A percentile compares a stretch with the other conserved stretches of the same genome.
Evolutionary conservation across 2,888 invertebrate genomes (phyloP).

Genomic region (Hydriomena furcata): DNA sequence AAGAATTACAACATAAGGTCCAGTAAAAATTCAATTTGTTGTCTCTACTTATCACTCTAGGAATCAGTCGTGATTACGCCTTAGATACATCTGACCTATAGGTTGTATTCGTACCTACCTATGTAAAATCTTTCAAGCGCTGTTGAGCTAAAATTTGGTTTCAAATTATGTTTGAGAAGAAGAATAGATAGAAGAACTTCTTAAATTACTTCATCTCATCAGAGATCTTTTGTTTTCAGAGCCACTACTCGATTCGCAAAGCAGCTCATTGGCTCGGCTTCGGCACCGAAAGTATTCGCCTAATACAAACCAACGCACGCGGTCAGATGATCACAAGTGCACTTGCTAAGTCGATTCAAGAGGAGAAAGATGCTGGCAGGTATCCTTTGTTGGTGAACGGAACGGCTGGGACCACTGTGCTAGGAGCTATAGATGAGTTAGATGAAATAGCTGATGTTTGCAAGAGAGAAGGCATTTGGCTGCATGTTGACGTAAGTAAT

Average conservation of each 20-base stretch:
- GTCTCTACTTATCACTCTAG: too few relatives aligned
- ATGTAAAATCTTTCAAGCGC: too few relatives aligned
- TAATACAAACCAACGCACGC: conserved; percentile 85
- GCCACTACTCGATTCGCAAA: conserved; percentile 93
- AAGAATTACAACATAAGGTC: too few relatives aligned
- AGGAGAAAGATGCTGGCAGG: conserved; percentile 70
- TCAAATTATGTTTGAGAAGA: too few relatives aligned
- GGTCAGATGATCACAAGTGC: conserved; percentile 87
- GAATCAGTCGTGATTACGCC: too few relatives aligned
- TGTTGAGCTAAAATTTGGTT: too few relatives aligned
- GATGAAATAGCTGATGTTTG: conserved; percentile 87
- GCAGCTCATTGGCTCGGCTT: conserved; percentile 92
- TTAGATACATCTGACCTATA: too few relatives aligned
- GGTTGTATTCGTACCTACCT: too few relatives aligned
- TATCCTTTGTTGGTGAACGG: conserved; percentile 89
- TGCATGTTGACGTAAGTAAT: conserved; percentile 92
- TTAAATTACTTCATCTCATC: too few relatives aligned
- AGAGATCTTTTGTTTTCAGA: conserved; percentile 63
- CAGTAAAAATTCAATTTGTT: too few relatives aligned
- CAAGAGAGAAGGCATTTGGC: conserved; percentile 87
- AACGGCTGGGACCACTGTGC: conserved; percentile 91
- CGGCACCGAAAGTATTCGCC: conserved; percentile 88
- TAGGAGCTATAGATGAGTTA: conserved; percentile 92
- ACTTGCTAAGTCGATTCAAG: conserved; percentile 82
- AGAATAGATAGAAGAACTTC: too few relatives aligned